These are phyloP conservation scores for Drosophila orena DNA, from an alignment of 1,140 invertebrate species.

Conservation along the genomic window DNA sequence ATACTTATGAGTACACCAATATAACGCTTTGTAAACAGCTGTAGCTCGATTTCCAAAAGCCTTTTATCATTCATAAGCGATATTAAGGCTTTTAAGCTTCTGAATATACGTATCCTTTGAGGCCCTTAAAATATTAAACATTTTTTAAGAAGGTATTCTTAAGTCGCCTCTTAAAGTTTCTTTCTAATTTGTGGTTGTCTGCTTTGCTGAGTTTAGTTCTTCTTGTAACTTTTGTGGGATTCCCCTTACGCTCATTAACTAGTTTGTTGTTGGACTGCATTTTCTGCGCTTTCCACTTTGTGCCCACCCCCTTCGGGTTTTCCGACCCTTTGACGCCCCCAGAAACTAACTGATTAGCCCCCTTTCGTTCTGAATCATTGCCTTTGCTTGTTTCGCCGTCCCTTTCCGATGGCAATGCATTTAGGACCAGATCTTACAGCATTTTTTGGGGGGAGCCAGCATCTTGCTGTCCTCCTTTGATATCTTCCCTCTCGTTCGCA, in stretches of 20 bases:
- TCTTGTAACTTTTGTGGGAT: conserved; percentile 28
- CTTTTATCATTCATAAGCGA: too few species aligned
- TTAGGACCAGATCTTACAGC: conserved; percentile 66
- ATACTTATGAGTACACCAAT: too few species aligned
- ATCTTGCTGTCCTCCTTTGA: conserved; percentile 18
- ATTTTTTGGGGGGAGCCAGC: conserved; percentile 57
- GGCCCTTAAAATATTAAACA: neutral
- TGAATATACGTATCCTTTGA: too few species aligned
- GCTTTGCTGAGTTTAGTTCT: conserved; percentile 6
- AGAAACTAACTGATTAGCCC: conserved; percentile 11
- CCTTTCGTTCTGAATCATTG: conserved; percentile 50
- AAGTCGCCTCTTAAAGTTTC: neutral
- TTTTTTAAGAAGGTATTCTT: neutral
- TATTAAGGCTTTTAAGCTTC: too few species aligned
- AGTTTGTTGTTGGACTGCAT: conserved; percentile 42
- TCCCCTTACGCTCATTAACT: conserved; percentile 63
- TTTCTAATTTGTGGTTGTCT: conserved; percentile 2
- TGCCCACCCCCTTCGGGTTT: conserved; percentile 1
- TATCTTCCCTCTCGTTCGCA: neutral
- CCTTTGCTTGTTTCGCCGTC: conserved; percentile 25
- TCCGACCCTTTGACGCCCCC: neutral
- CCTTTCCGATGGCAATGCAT: conserved; percentile 55
- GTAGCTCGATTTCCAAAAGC: too few species aligned
- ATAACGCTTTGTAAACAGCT: too few species aligned
- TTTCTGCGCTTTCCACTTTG: conserved; percentile 64